These are phyloP conservation scores for Nibea coibor DNA, from an alignment of 2,113 vertebrate species.

Conservation along the genomic window DNA sequence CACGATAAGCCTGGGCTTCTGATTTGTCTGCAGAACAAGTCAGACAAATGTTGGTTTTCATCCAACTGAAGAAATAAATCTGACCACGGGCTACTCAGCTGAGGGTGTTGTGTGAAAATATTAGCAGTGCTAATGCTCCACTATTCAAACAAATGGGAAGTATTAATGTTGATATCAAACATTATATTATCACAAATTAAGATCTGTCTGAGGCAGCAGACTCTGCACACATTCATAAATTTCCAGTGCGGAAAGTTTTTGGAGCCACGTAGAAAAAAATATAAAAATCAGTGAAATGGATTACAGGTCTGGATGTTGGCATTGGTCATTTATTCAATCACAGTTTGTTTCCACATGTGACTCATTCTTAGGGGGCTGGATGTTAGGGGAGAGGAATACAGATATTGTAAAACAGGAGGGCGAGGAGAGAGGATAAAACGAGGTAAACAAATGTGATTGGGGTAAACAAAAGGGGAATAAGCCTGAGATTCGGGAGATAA, in stretches of 20 bases:
- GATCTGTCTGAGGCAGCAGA: slow-evolving; percentile 24
- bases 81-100: slow-evolving; percentile 30
- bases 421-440: not conserved
- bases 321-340: not conserved
- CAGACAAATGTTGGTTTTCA: slow-evolving; percentile 42
- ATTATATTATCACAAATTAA: slow-evolving; percentile 41
- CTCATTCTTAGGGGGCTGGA: not conserved
- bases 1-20: not conserved
- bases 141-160: slow-evolving; percentile 54
- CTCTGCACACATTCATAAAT: slow-evolving; percentile 32
- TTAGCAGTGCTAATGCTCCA: slow-evolving; percentile 46
- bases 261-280: not conserved
- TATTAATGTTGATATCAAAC: slow-evolving; percentile 53
- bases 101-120: slow-evolving; percentile 48
- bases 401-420: not conserved
- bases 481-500: slow-evolving; percentile 36
- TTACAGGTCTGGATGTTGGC: not conserved
- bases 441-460: slow-evolving; percentile 26
- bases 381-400: not conserved
- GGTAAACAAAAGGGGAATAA: slow-evolving; percentile 29
- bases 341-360: not conserved
- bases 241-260: slow-evolving; percentile 6
- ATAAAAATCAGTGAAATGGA: not conserved
- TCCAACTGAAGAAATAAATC: slow-evolving; percentile 45
- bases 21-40: slow-evolving; percentile 22